Evolutionary conservation across 35 echinoderm and acorn worm species (phyloP).

Genomic region (Apostichopus japonicus): DNA sequence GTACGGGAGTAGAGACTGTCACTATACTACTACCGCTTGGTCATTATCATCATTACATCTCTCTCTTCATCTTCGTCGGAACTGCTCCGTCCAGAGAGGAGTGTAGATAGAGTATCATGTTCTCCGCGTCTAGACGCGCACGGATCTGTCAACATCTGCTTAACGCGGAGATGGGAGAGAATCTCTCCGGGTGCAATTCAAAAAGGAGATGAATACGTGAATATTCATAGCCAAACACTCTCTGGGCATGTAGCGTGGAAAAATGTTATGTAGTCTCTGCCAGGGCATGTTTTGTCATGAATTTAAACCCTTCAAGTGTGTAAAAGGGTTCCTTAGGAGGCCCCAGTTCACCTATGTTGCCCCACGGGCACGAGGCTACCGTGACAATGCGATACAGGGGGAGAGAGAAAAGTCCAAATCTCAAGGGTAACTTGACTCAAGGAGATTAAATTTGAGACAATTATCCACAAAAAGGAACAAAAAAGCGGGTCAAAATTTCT

Average conservation of each 20-base stretch:
- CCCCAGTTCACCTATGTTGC: slow-evolving; percentile 34
- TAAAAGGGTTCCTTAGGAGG: slow-evolving; percentile 2
- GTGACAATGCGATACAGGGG: slow-evolving; percentile 2
- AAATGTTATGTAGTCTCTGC: not conserved
- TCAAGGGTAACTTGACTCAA: slow-evolving; percentile 42
- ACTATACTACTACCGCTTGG: not conserved
- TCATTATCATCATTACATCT: not conserved
- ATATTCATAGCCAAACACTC: slow-evolving; percentile 22
- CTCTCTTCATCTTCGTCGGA: no score
- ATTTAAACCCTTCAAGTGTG: slow-evolving; percentile 3
- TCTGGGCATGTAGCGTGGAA: not conserved
- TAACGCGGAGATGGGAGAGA: slow-evolving; percentile 14
- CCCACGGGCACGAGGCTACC: slow-evolving; percentile 22
- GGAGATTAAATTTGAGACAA: slow-evolving; percentile 45
- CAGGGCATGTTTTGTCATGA: slow-evolving; percentile 7
- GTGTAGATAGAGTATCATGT: not conserved
- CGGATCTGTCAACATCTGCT: slow-evolving; percentile 1
- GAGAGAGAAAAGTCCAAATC: slow-evolving; percentile 5
- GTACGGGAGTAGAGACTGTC: no score
- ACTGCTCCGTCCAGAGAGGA: not conserved
- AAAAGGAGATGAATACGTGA: slow-evolving; percentile 40
- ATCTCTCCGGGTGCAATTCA: slow-evolving; percentile 25
- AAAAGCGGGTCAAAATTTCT: slow-evolving; percentile 17
- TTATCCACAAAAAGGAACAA: slow-evolving; percentile 30
- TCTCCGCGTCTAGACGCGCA: slow-evolving; percentile 20